Evolutionary conservation across 2,888 invertebrate genomes (phyloP).

Genomic region (Pseudeuparius sepicola): DNA sequence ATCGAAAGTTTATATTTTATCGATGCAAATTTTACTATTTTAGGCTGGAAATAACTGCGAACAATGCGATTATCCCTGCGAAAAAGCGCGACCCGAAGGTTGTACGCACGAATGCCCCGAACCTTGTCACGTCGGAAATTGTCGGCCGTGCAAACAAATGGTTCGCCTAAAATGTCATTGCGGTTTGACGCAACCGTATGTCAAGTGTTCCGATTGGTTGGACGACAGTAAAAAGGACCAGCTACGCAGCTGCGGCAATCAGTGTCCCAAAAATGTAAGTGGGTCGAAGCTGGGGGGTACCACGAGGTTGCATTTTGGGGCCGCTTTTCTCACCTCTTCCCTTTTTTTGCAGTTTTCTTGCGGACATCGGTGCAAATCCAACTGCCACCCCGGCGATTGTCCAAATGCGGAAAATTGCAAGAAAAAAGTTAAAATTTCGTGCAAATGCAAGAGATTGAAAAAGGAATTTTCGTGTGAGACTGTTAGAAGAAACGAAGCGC

Average conservation of each 20-base stretch:
- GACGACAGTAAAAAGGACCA: conserved; percentile 42
- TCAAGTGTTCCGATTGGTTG: conserved; percentile 62
- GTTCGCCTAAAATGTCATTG: conserved; percentile 74
- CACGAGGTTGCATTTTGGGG: conserved; percentile 3
- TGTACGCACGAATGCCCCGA: conserved; percentile 66
- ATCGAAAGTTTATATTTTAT: conserved; percentile 12
- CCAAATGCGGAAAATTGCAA: conserved; percentile 56
- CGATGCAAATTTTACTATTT: too few relatives aligned
- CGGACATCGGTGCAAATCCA: conserved; percentile 68
- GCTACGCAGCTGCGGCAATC: conserved; percentile 60
- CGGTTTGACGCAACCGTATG: conserved; percentile 61
- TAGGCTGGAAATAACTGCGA: conserved; percentile 45
- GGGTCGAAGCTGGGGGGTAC: too few relatives aligned
- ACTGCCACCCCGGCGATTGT: conserved; percentile 67
- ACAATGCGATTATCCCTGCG: conserved; percentile 50
- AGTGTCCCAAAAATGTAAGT: conserved; percentile 72
- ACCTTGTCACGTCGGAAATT: conserved; percentile 63
- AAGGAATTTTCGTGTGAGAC: conserved; percentile 60
- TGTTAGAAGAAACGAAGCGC: conserved; percentile 41
- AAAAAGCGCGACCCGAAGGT: conserved; percentile 53
- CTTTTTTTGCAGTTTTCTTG: conserved; percentile 55
- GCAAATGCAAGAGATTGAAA: conserved; percentile 68
- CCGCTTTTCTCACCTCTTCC: neutral
- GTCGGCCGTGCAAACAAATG: conserved; percentile 63
- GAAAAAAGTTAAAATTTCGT: conserved; percentile 69